These are phyloP conservation scores for Ceratitis capitata DNA, from an alignment of 1,140 invertebrate genomes.

Conservation along the genomic window DNA sequence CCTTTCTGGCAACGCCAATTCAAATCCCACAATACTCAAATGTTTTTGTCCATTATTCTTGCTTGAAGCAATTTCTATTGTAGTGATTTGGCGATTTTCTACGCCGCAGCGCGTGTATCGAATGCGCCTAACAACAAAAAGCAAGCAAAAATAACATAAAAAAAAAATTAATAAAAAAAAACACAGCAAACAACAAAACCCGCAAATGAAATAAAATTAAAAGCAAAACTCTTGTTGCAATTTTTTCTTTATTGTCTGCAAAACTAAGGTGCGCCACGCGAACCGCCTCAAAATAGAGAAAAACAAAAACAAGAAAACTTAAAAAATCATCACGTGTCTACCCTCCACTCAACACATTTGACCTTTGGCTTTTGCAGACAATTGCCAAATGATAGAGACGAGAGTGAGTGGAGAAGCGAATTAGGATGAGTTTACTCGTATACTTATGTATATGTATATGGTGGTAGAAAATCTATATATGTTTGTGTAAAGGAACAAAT, in stretches of 20 bases:
- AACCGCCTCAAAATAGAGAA: not conserved
- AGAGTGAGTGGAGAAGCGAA: not conserved
- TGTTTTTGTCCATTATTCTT: not conserved
- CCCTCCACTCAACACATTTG: not conserved
- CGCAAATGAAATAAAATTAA: not conserved
- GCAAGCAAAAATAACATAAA: not conserved
- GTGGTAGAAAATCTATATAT: too few species aligned
- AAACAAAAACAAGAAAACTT: not conserved
- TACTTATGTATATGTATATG: too few species aligned
- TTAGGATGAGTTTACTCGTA: not conserved
- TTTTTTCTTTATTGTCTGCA: conserved; percentile 9
- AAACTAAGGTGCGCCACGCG: not conserved
- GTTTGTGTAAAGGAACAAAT: too few species aligned
- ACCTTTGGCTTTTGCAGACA: conserved; percentile 9
- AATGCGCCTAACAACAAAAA: not conserved
- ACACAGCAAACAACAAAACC: not conserved
- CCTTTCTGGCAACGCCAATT: not conserved
- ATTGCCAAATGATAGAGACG: not conserved
- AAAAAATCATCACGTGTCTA: not conserved
- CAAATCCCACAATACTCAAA: conserved; percentile 9
- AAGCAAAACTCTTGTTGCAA: conserved; percentile 3
- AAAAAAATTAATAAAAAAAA: not conserved
- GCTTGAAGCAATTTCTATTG: not conserved
- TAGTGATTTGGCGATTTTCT: conserved; percentile 19
- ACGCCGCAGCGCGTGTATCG: not conserved